Percentiles rank a stretch among this genome's conserved stretches.
Evolutionary conservation across 2,888 invertebrate species (phyloP).

Genomic region (Candidula unifasciata): DNA sequence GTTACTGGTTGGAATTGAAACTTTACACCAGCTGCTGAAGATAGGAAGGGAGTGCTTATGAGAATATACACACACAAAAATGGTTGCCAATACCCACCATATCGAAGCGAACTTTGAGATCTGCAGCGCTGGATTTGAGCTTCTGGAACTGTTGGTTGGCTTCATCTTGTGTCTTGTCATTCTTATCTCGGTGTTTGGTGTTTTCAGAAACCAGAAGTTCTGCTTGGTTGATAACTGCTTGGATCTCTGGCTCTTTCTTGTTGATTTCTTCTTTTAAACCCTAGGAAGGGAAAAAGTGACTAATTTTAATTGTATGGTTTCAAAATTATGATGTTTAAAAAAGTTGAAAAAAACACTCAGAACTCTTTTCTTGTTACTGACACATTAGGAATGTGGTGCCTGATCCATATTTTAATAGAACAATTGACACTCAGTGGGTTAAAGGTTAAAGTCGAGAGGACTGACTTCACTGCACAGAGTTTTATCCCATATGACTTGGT

Average conservation of each 20-base stretch:
- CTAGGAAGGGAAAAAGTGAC: slow-evolving; percentile 55
- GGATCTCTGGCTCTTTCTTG: slow-evolving; percentile 61
- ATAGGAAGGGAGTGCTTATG: too few relatives aligned
- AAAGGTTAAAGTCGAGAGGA: too few relatives aligned
- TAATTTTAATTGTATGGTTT: too few relatives aligned
- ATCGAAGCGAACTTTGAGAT: slow-evolving; percentile 74
- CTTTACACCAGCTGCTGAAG: too few relatives aligned
- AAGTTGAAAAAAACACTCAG: too few relatives aligned
- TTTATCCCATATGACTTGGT: too few relatives aligned
- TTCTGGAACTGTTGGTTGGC: slow-evolving; percentile 74
- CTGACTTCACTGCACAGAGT: too few relatives aligned
- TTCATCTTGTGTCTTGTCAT: slow-evolving; percentile 64
- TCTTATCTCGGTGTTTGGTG: slow-evolving; percentile 61
- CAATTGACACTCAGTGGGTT: too few relatives aligned
- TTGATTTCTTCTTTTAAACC: slow-evolving; percentile 64
- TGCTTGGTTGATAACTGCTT: slow-evolving; percentile 64
- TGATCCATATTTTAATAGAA: too few relatives aligned
- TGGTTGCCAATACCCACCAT: slow-evolving; percentile 65
- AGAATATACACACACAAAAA: neutral
- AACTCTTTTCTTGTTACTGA: too few relatives aligned
- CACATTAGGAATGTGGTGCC: too few relatives aligned
- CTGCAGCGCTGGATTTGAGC: slow-evolving; percentile 72
- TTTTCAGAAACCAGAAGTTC: slow-evolving; percentile 68
- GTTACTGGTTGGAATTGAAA: neutral
- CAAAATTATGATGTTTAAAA: too few relatives aligned